Base-by-base conservation (phyloP, 2,888 invertebrate genomes). In the Cabera pusaria region DNA sequence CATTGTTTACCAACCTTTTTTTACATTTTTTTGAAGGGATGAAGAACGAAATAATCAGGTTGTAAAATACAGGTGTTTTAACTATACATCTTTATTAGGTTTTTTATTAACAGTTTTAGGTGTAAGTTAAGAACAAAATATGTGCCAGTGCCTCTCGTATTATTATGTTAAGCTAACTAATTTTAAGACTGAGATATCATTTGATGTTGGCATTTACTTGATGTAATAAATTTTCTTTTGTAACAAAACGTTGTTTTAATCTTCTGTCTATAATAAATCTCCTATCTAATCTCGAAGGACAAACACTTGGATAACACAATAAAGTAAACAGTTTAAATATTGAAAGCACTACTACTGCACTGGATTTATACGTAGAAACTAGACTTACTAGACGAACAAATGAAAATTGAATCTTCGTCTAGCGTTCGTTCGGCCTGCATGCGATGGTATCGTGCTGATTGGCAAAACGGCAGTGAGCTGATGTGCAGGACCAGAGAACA, bases 71-170 rank as follows among this genome's bases (percentile, higher is more conserved):
- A 72, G 69, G 69, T 63, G 47, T 55, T 53, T 49, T 60, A 51
- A 49, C 40, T 50, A 46, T 52, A 53, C 28, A 6, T 32, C 22
- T 35, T 49, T 29, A 40, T 40, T 35, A 25, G 39, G 21, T 42
- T 53, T 60, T 34, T 36, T 31, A 42, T 41, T 39, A 39, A 3
- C 52, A 52, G 49, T 54, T 57, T n/a, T 55, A 54, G 49, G 44
- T 52, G 48, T 54, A 67, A 59, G 52, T 47, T 28, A 64, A 51
- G 52, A 63, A 61, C 52, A 56, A 58, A 60, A 63, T 64, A 77
- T 75, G 81, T 85, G 85, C 81, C 84, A 84, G 85, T 86, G 84
- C 86, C 86, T 85, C 66, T 57, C 70, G 71, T 80, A 79, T 72
- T 67, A 71, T 59, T 79, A 75, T 69, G 69, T 64, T 66, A 68